These are phyloP conservation scores for Gymnorhina tibicen DNA, from an alignment of 2,113 vertebrate genomes.

Conservation along the genomic window DNA sequence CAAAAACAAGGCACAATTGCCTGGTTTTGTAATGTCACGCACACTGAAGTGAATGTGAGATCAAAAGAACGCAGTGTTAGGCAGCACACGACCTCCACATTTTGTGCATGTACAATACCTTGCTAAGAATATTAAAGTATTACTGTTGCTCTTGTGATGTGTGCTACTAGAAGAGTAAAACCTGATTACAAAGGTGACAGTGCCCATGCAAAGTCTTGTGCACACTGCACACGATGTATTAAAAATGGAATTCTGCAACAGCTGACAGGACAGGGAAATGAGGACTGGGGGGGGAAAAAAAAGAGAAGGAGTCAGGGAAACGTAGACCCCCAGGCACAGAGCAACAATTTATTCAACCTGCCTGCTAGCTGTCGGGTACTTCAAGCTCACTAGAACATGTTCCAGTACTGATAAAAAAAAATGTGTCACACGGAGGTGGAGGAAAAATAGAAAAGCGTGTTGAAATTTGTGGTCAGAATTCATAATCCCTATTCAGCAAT, in stretches of 20 bases:
- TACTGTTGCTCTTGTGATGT: not conserved
- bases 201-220: not conserved
- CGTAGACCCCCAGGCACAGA: not conserved
- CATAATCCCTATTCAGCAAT: not conserved
- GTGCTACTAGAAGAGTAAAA: not conserved
- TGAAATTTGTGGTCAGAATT: conserved; percentile 24
- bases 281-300: not conserved
- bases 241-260: conserved; percentile 12
- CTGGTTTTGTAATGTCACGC: not conserved
- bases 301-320: not conserved
- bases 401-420: conserved; percentile 36
- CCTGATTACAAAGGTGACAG: not conserved
- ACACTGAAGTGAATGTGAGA: not conserved
- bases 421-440: not conserved
- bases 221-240: not conserved
- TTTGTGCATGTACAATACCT: not conserved
- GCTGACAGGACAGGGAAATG: not conserved
- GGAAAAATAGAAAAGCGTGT: not conserved
- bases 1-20: not conserved
- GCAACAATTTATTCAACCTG: conserved; percentile 35
- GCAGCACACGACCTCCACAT: not conserved
- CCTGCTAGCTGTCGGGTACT: conserved; percentile 1
- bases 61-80: not conserved
- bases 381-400: conserved; percentile 13
- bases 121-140: not conserved